Evolutionary conservation across 2,888 invertebrate genomes (phyloP), one percentile per base, ranked within the genome.

Genomic region (Chesias legatella): DNA sequence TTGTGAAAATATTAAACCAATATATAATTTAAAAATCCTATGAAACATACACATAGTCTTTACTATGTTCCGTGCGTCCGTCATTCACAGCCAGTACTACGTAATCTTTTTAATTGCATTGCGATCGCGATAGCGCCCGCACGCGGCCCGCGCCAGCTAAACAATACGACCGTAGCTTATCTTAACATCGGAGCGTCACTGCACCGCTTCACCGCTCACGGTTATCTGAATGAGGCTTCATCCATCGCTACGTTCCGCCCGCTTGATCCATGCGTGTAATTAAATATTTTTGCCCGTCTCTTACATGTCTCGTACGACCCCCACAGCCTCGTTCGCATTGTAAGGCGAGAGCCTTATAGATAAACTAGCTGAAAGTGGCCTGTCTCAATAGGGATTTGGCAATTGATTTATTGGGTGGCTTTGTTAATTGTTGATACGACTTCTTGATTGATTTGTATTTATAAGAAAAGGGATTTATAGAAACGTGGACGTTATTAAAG

Each of bases 181-280:
- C 78, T 58, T 65, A 59, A 61, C 63, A 76, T 76, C 75, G 48
- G 69, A 75, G 75, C 74, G 72, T 72, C 74, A 74, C 67, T 76
- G 76, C 76, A 72, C 74, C 64, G 65, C 66, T 63, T 66, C 28
- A 29, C 28, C 32, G 63, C 67, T 54, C 58, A 56, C 58, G 58
- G 66, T 69, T 76, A 77, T 73, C 75, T 62, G 67, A 66, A 62
- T 62, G 60, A 61, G 63, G 58, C 67, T 56, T 60, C 56, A 49
- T 59, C 32, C 39, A 35, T 36, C 39, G 40, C 13, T 17, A 17
- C 31, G 24, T 31, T 44, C 53, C 56, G 48, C 52, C 52, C 50
- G 75, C 79, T 84, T 83, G 83, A 84, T 86, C 83, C 86, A 85
- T 83, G 84, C 85, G 86, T 86, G 79, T 85, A 88, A 88, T 88